These are phyloP conservation scores for Eueremaeus valkanovi DNA, from an alignment of 2,888 invertebrate genomes.

Conservation along the genomic window DNA sequence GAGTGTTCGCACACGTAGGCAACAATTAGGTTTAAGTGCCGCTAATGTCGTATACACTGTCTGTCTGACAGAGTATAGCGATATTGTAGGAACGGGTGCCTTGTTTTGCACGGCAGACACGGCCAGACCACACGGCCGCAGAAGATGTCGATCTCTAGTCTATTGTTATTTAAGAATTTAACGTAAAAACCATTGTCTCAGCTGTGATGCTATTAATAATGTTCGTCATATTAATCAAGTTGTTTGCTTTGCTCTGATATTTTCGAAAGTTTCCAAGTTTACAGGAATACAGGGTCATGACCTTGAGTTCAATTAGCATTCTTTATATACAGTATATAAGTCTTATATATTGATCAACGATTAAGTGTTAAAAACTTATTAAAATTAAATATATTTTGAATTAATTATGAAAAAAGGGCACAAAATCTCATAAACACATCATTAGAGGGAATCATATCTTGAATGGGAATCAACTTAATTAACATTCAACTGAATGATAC, in stretches of 20 bases:
- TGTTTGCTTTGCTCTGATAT: slow-evolving; percentile 13
- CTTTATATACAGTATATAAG: no score
- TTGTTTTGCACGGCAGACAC: slow-evolving; percentile 19
- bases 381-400: slow-evolving; percentile 12
- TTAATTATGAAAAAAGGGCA: slow-evolving; percentile 18
- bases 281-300: neutral
- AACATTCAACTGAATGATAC: neutral
- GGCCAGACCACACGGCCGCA: neutral
- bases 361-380: no score
- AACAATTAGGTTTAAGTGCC: neutral
- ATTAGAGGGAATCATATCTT: neutral
- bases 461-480: neutral
- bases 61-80: neutral
- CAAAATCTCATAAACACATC: slow-evolving; percentile 23
- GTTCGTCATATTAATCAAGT: neutral
- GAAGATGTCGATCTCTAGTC: slow-evolving; percentile 17
- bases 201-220: slow-evolving; percentile 28
- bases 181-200: neutral
- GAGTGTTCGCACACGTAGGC: neutral
- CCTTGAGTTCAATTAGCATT: slow-evolving; percentile 1
- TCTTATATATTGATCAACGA: no score
- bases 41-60: neutral
- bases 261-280: no score
- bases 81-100: slow-evolving; percentile 19
- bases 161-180: slow-evolving; percentile 12